phyloP scores from a whole-genome alignment of 2,797 vertebrate genomes.

The Thunnus albacares region DNA sequence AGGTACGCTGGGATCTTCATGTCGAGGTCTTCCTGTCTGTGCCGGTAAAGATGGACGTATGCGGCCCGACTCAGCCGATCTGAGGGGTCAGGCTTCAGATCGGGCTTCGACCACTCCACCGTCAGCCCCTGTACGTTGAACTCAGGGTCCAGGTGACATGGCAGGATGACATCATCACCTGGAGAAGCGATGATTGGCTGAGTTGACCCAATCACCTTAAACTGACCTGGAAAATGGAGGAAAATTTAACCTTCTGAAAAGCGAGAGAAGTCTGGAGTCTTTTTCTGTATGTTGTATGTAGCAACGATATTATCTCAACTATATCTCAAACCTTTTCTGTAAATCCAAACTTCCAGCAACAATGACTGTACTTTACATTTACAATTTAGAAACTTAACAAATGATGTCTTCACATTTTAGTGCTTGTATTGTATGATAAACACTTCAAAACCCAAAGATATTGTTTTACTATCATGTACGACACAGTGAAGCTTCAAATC shows the following conservation, averaged over 20 bases:
- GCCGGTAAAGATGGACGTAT: constrained; percentile 49
- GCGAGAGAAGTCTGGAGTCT: too few species aligned
- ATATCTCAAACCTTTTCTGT: too few species aligned
- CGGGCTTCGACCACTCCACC: constrained; percentile 54
- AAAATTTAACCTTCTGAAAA: not conserved
- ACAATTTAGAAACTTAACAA: too few species aligned
- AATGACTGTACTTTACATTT: too few species aligned
- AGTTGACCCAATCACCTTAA: accelerated
- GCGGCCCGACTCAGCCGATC: not conserved
- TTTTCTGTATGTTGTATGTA: too few species aligned
- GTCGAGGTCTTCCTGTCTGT: accelerated
- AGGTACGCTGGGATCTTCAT: constrained; percentile 28
- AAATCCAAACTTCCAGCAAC: too few species aligned
- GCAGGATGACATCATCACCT: constrained; percentile 41
- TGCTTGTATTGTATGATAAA: too few species aligned
- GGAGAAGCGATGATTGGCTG: accelerated
- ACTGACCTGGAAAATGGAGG: not conserved
- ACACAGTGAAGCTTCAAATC: too few species aligned
- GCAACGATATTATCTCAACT: too few species aligned
- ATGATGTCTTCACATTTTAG: too few species aligned
- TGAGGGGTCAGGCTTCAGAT: not conserved
- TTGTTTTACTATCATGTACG: too few species aligned
- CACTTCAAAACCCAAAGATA: too few species aligned
- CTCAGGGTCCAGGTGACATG: not conserved
- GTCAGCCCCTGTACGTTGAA: not conserved